phyloP scores from a whole-genome alignment of 2,797 vertebrate genomes.

The Crotalus adamanteus region DNA sequence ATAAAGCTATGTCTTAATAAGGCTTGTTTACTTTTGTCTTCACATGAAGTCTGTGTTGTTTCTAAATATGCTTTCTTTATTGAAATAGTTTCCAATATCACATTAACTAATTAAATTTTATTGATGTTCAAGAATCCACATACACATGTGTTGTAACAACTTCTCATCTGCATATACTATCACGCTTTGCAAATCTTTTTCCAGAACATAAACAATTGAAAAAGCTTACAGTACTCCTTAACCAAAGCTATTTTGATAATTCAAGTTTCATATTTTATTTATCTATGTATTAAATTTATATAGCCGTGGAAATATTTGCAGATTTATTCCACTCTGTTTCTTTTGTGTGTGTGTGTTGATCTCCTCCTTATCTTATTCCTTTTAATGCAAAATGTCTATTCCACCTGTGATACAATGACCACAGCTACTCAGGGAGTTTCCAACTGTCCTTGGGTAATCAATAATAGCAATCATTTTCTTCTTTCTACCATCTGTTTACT shows the following conservation, averaged over 20 bases:
- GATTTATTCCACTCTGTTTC: not conserved
- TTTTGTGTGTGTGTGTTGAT: not conserved
- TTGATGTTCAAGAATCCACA: not conserved
- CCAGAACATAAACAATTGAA: not conserved
- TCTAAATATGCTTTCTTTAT: not conserved
- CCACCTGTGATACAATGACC: not conserved
- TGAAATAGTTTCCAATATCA: not conserved
- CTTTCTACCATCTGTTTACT: not conserved
- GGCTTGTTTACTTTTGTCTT: not conserved
- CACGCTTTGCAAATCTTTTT: not conserved
- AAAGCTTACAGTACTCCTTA: not conserved
- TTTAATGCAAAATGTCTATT: not conserved
- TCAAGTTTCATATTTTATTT: not conserved
- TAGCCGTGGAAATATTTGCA: not conserved
- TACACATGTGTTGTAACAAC: not conserved
- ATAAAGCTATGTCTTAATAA: not conserved
- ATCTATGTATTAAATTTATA: not conserved
- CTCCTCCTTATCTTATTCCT: not conserved
- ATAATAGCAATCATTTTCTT: constrained; percentile 10
- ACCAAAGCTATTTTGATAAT: not conserved
- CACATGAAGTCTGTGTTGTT: not conserved
- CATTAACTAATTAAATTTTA: not conserved
- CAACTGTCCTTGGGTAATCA: not conserved
- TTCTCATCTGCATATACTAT: not conserved
- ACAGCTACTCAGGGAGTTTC: not conserved